Base-by-base conservation (phyloP, 2,797 vertebrate species). In the Pantherophis vulpinus region DNA sequence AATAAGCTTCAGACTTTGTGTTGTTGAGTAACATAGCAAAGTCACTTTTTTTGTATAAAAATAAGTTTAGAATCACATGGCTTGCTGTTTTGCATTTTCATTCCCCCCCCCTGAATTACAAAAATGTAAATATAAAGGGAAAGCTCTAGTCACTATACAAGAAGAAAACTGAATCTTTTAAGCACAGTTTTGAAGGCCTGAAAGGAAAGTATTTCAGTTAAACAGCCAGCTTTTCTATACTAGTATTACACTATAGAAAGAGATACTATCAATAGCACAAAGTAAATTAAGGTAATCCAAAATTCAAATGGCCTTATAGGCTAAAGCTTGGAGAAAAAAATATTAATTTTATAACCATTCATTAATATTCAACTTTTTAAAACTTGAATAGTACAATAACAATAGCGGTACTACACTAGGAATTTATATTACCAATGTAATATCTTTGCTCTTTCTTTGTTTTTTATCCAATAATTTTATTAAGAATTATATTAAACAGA, bases 351-450 rank as follows among this genome's bases (percentile, higher is more conserved):
- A 88, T 87, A 91, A 83, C 6, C 88, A 93, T 54, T 56, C 54
- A 94, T 20, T 60, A 47, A 60, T 63, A 0, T 25, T 47, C 79
- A 83, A 83, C 4, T 83, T 83, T 79, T 83, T 2, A 47, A 83
- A 47, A 47, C 0, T 47, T 25, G 12, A 47, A 83, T 47, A 18
- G 70, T 37, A 74, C 74, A 87, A 58, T 20, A 70, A 87, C 92
- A 90, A 90, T 93, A 92, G 87, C 56, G 74, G 27, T 91, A 91
- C 27, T 56, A 29, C 87, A 87, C 10, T 63, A 59, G 83, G 93
- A 61, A 93, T 56, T 93, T 32, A 59, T 5, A 59, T 9, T 79
- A 29, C 94, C n/a, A 92, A 94, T 94, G 58, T 93, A 32, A 14
- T 55, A 47, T 51, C 14, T 55, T 63, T 90, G 61, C 92, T 91